Evolutionary conservation across 2,113 vertebrate genomes (phyloP).

Genomic region (Hepsetus odoe): DNA sequence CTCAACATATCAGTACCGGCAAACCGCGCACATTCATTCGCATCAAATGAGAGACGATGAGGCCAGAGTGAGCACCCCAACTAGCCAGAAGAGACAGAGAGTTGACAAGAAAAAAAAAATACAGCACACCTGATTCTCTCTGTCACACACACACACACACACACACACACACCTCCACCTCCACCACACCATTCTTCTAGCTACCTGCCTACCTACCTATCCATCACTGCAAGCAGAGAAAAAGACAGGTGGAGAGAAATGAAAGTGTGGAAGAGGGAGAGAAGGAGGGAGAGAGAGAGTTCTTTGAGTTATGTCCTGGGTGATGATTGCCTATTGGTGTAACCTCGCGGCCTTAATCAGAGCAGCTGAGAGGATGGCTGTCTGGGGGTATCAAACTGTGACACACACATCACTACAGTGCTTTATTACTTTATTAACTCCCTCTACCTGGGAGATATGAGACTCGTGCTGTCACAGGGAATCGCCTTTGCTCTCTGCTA

Average conservation of each 20-base stretch:
- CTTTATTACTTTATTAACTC: conserved; percentile 63
- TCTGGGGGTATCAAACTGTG: conserved; percentile 57
- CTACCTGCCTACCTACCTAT: conserved; percentile 46
- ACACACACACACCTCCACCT: no score
- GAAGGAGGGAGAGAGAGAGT: conserved; percentile 36
- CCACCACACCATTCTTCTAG: conserved; percentile 20
- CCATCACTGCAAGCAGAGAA: conserved; percentile 38
- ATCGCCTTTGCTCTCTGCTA: conserved; percentile 23
- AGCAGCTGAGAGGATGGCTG: conserved; percentile 48
- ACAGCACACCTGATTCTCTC: no score
- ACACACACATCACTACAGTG: conserved; percentile 47
- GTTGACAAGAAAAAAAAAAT: conserved; percentile 18
- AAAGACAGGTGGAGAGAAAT: conserved; percentile 35
- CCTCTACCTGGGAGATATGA: conserved; percentile 54
- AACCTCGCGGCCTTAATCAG: conserved; percentile 62
- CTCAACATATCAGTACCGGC: not conserved
- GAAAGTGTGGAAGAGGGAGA: conserved; percentile 33
- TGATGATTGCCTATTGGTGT: conserved; percentile 64
- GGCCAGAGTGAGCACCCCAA: not conserved
- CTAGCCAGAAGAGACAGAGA: conserved; percentile 25
- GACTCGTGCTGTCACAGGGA: conserved; percentile 43
- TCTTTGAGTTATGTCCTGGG: conserved; percentile 56
- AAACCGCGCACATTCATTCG: not conserved
- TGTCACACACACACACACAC: not conserved
- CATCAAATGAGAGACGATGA: not conserved